Percentiles rank a stretch among this genome's conserved stretches.
Conservation (phyloP, 1,140 invertebrate genomes). For the Pteromalus puparum region DNA sequence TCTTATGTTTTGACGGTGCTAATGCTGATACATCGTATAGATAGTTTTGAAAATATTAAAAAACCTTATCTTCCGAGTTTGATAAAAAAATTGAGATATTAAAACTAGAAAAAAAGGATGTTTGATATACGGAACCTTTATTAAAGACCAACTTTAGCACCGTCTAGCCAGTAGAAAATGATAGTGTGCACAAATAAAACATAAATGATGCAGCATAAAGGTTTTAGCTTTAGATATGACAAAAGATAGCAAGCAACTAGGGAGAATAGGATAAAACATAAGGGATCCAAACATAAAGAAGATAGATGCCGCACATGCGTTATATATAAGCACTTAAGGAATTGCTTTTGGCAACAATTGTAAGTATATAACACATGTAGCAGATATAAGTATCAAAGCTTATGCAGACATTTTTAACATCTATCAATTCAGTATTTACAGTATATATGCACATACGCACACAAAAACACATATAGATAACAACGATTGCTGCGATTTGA, state of each 20-base stretch:
- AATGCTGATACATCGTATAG: not conserved
- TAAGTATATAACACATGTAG: not conserved
- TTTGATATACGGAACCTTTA: no score
- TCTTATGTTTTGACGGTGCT: not conserved
- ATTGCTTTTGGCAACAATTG: no score
- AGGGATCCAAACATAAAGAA: no score
- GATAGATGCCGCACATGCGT: not conserved
- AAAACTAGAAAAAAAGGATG: not conserved
- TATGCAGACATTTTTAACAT: not conserved
- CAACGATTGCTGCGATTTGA: slow-evolving; percentile 32
- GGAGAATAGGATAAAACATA: not conserved
- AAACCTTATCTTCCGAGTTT: not conserved
- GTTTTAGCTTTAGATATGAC: not conserved
- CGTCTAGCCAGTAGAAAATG: not conserved
- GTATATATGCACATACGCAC: slow-evolving; percentile 11
- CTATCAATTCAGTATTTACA: not conserved
- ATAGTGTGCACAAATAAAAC: not conserved
- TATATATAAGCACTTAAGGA: not conserved
- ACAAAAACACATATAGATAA: slow-evolving; percentile 29
- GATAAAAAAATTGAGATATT: not conserved
- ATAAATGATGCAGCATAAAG: not conserved
- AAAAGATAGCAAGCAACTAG: slow-evolving; percentile 15
- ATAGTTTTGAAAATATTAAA: not conserved
- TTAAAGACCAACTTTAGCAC: not conserved
- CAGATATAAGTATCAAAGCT: not conserved